Evolutionary conservation across 1,140 invertebrate species (phyloP).

Genomic region (Scylla paramamosain): DNA sequence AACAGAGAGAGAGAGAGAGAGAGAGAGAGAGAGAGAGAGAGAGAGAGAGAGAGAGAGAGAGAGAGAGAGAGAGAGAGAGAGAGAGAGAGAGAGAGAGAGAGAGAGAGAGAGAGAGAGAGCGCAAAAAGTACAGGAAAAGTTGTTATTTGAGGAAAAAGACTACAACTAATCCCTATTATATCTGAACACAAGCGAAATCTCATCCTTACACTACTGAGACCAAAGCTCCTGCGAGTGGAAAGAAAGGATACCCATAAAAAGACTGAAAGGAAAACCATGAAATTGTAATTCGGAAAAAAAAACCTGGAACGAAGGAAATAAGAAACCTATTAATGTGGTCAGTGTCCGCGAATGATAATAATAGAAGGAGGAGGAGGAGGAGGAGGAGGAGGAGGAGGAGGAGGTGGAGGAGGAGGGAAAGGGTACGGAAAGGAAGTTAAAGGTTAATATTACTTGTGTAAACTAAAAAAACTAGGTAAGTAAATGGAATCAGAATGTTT

Average conservation of each 20-base stretch:
- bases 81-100: slow-evolving; percentile 40
- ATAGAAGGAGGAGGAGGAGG: neutral
- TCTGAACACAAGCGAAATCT: neutral
- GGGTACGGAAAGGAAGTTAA: neutral
- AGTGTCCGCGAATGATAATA: neutral
- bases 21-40: slow-evolving; percentile 46
- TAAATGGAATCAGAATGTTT: too few relatives aligned
- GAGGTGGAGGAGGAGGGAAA: neutral
- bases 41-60: slow-evolving; percentile 42
- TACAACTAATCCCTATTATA: neutral
- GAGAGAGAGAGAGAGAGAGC: slow-evolving; percentile 45
- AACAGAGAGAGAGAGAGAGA: slow-evolving; percentile 44
- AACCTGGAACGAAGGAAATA: neutral
- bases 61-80: slow-evolving; percentile 61
- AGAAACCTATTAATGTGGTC: neutral
- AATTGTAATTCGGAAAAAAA: too few relatives aligned
- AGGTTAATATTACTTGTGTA: too few relatives aligned
- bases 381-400: too few relatives aligned
- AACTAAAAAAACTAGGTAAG: too few relatives aligned
- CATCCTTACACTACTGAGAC: too few relatives aligned
- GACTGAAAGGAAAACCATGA: too few relatives aligned
- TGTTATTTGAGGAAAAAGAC: neutral
- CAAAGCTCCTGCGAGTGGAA: too few relatives aligned
- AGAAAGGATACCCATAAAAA: too few relatives aligned
- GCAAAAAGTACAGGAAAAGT: neutral